Evolutionary conservation across 2,113 vertebrate genomes (phyloP), one percentile per base, ranked within the genome.

Genomic region (Rana temporaria): DNA sequence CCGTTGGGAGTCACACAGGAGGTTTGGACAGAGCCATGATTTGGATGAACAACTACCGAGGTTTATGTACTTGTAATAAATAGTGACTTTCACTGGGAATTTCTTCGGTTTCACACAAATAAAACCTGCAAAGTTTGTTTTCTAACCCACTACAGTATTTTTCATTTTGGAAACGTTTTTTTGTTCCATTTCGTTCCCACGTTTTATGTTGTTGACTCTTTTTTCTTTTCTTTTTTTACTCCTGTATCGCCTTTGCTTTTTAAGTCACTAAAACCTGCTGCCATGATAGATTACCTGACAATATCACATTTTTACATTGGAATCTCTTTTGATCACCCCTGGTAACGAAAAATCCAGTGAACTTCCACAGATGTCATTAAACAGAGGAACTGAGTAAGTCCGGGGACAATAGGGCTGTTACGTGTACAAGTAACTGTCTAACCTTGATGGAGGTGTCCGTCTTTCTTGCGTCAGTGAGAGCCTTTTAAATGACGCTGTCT

Each of bases 221-320:
- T 78, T 52, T 30, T 78, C 6, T 38, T 38, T 19, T 1, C 14
- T 19, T 68, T 42, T 12, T 22, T 62, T 22, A 20, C 19, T 59
- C 18, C 53, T 59, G 14, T n/a, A 59, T 15, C 30, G 14, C 7
- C 32, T 60, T 60, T 32, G 56, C 64, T 59, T 69, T 71, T 63
- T 62, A 59, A 34, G 52, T 80, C 78, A 80, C 56, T 63, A 12
- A 56, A 80, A 52, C 67, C 78, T 80, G 78, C 56, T 71, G 34
- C 78, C 78, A 80, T 71, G 78, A 80, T 71, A 71, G 57, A 80
- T 70, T 52, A 18, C 67, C 56, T 20, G 56, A 63, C 67, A 62
- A 18, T 38, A 57, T 67, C 55, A 24, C 32, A 17, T 17, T 71
- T 52, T 80, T 80, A 52, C 70, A 63, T 48, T 48, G 30, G 78